Evolutionary conservation across 2,113 vertebrate species (phyloP), one percentile per base, ranked within the genome.

Genomic region (Tor tambroides): DNA sequence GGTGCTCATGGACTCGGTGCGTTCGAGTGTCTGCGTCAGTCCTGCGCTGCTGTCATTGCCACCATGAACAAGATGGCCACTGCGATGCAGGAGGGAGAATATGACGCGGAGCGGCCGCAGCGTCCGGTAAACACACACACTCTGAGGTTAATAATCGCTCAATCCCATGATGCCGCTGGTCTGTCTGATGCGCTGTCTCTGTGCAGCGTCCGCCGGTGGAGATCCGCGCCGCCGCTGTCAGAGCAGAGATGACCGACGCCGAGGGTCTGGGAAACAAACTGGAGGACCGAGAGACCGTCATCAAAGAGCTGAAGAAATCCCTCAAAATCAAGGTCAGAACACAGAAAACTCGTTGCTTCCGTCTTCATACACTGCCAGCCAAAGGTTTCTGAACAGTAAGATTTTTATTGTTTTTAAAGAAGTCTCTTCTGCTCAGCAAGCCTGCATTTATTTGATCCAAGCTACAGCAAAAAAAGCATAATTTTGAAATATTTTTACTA

Each of bases 31-130:
- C 94, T 99, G 91, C 96, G 96, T 0, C 97, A 99, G 94, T 98
- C 98, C 0, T 99, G 98, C 88, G 91, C 80, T 89, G 93, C 96
- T 51, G 95, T 99, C 86, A 97, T 99, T 15, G 95, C 97, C 7
- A 98, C 97, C 91, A 99, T 99, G 98, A 99, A 99, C 95, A 99
- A 98, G 94, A 95, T 98, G 96, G 97, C 97, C 88, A 99, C 97
- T 0, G 98, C 97, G 85, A 99, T 99, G 98, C 98, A 99, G 93
- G 98, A 99, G 92, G 98, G 98, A 1, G 98, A 99, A 80, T 99
- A 97, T 0, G 98, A 99, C 0, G 95, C 98, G 0, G 97, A 99
- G 84, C 94, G 95, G 86, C 96, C 96, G 0, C 97, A 96, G 19
- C 94, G 19, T 90, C 96, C 95, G 97, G 98, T 98, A 9, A 21